Percentiles rank a stretch among this genome's conserved stretches.
These are phyloP conservation scores for Oriolus oriolus DNA, from an alignment of 2,113 vertebrate genomes.

Conservation along the genomic window DNA sequence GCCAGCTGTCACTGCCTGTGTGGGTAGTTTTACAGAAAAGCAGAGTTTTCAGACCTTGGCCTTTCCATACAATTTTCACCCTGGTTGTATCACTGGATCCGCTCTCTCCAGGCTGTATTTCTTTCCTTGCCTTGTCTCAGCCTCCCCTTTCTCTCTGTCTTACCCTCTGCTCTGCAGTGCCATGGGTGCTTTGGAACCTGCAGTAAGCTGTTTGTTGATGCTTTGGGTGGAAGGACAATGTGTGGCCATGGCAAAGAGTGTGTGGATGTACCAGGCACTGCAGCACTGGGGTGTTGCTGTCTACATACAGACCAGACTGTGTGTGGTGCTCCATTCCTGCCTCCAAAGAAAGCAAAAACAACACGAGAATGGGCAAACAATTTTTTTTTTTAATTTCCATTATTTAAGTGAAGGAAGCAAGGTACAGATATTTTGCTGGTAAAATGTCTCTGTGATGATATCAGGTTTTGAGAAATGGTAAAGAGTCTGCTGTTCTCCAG, in stretches of 20 bases:
- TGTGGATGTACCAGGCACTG: rapidly evolving
- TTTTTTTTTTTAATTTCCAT: neutral
- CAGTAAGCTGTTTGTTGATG: neutral
- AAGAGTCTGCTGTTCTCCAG: neutral
- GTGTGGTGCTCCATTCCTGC: neutral
- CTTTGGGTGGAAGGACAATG: neutral
- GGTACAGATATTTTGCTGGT: neutral
- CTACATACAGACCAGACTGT: neutral
- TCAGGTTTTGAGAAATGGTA: neutral
- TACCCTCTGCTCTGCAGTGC: neutral
- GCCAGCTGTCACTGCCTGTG: neutral
- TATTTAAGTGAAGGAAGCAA: neutral
- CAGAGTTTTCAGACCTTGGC: neutral
- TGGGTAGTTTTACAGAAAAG: neutral
- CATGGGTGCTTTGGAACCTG: neutral
- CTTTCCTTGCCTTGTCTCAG: neutral
- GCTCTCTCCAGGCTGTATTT: neutral
- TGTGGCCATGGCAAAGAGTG: neutral
- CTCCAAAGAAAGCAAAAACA: neutral
- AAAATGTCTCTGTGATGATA: neutral
- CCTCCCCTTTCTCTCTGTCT: neutral
- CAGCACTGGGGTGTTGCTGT: neutral
- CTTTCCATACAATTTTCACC: neutral
- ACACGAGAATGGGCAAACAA: neutral
- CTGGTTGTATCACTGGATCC: neutral